Evolutionary conservation across 2,797 vertebrate genomes (phyloP).

Genomic region (Phyllotis vaccarum): DNA sequence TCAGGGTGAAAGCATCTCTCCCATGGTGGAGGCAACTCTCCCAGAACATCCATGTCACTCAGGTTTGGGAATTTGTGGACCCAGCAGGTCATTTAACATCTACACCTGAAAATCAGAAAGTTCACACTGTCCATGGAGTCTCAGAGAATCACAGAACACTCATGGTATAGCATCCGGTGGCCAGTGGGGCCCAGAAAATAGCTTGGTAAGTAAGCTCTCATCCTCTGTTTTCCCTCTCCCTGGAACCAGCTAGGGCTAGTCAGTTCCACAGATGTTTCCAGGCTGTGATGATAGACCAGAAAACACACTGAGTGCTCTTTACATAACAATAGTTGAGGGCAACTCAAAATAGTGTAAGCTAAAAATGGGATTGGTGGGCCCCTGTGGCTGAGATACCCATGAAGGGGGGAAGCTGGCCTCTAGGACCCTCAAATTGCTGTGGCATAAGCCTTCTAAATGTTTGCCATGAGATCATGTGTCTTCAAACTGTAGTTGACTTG

Average conservation of each 20-base stretch:
- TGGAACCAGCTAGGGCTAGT: neutral
- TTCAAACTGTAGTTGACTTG: neutral
- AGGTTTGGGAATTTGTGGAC: rapidly evolving
- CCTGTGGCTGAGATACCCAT: neutral
- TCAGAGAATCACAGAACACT: neutral
- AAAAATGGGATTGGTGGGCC: neutral
- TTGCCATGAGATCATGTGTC: neutral
- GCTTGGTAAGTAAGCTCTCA: neutral
- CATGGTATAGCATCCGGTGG: rapidly evolving
- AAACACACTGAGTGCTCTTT: neutral
- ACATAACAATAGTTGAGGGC: neutral
- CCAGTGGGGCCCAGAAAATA: neutral
- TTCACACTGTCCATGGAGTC: neutral
- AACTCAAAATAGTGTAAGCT: neutral
- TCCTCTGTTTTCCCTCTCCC: neutral
- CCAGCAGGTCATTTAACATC: too few relatives aligned
- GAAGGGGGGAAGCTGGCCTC: neutral
- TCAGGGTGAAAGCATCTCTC: neutral
- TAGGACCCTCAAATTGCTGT: rapidly evolving
- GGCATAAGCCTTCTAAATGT: neutral
- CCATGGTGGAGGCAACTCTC: too few relatives aligned
- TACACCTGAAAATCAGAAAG: neutral
- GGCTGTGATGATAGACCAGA: neutral
- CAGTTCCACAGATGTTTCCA: neutral
- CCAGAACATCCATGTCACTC: rapidly evolving